These are phyloP conservation scores for Margarornis squamiger DNA, from an alignment of 2,797 vertebrate genomes.

Conservation along the genomic window DNA sequence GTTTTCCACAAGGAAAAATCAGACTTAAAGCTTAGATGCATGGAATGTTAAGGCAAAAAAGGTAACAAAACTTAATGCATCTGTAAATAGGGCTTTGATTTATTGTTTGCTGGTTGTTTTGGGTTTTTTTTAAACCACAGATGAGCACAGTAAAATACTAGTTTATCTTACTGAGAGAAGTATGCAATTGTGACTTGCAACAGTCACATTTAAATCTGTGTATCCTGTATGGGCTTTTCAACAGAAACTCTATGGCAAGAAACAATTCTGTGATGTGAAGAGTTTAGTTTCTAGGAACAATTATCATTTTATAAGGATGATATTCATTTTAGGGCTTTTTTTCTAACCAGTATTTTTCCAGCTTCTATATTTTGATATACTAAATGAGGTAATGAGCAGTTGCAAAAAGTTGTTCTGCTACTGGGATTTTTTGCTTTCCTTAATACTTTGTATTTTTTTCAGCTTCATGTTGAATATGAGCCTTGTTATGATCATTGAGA, in stretches of 20 bases:
- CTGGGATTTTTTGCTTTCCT: not conserved
- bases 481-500: conserved; percentile 93
- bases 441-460: not conserved
- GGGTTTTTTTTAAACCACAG: not conserved
- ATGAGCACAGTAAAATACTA: not conserved
- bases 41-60: not conserved
- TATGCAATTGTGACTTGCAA: not conserved
- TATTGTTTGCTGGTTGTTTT: not conserved
- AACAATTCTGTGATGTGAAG: not conserved
- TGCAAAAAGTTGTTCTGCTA: not conserved
- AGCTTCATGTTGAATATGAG: conserved; percentile 86
- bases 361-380: not conserved
- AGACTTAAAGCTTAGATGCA: not conserved
- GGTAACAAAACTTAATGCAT: fast-evolving
- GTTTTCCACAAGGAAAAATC: not conserved
- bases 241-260: not conserved
- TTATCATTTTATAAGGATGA: not conserved
- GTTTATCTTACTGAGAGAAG: not conserved
- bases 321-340: not conserved
- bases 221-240: not conserved
- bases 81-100: not conserved
- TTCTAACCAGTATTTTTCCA: not conserved
- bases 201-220: not conserved
- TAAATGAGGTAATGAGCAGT: not conserved
- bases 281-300: not conserved